Base-by-base conservation (phyloP, 2,113 vertebrate genomes). In the Pseudopodoces humilis region DNA sequence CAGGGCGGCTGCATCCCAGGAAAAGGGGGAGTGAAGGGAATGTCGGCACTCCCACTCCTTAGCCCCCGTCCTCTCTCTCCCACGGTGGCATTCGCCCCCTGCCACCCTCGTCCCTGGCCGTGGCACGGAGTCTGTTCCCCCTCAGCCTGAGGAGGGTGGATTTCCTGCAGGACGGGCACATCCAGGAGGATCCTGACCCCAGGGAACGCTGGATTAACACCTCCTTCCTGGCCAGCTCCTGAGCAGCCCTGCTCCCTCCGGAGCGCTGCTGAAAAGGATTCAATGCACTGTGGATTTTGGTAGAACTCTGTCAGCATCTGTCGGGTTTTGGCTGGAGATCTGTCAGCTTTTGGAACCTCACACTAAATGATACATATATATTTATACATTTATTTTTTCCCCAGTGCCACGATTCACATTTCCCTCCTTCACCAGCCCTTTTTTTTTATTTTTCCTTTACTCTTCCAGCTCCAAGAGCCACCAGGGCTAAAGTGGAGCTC, bases 1-100 rank as follows among this genome's bases (percentile, higher is more conserved):
- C 27, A 3, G 46, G 2, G 41, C 1, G 55, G 41, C 25, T 14
- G 43, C 3, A 8, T 2, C 67, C 39, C 69, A 25, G 70, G 11
- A 3, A 12, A 83, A 49, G 2, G 10, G n/a, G 39, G 8, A 15
- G 11, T 0, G 47, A 10, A 20, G 28, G 31, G 11, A n/a, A 1
- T 13, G 58, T 4, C 53, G 39, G 55, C n/a, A 1, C 8, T 60
- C 11, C 46, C 59, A 1, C 30, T 25, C 59, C 64, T 22, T 2
- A 12, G 15, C 15, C 55, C 64, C 33, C 41, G 2, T 9, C n/a
- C 39, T 39, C 39, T 39, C 18, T 5, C 55, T 59, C 6, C 56
- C 15, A 1, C 0, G 2, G n/a, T 7, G 12, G 8, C 14, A 1
- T 22, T 76, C 8, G 0, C 17, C 14, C 43, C 7, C 24, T 15